Evolutionary conservation across 2,797 vertebrate genomes (phyloP).

Genomic region (Pipistrellus kuhlii): DNA sequence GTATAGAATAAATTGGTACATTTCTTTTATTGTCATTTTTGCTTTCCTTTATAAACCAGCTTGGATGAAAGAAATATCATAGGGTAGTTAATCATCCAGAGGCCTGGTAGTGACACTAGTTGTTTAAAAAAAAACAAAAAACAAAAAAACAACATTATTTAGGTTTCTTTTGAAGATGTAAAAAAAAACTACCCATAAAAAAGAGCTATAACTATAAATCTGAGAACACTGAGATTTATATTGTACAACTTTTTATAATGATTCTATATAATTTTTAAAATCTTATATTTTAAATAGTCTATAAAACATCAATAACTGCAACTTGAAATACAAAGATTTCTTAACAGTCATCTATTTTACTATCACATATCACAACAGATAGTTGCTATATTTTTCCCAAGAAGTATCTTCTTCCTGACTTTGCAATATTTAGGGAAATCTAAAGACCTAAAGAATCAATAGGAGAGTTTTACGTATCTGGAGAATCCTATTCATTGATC

Average conservation of each 20-base stretch:
- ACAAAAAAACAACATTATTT: conserved; percentile 62
- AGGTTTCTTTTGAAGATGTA: conserved; percentile 75
- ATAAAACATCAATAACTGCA: conserved; percentile 57
- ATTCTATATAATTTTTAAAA: conserved; percentile 52
- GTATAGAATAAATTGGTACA: conserved; percentile 74
- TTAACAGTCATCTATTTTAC: conserved; percentile 34
- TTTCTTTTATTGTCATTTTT: conserved; percentile 79
- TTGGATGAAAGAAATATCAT: conserved; percentile 74
- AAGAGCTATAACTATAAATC: conserved; percentile 74
- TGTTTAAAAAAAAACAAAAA: neutral
- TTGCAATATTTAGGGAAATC: conserved; percentile 17
- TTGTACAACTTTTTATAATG: conserved; percentile 66
- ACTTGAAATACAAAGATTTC: conserved; percentile 19
- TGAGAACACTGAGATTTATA: conserved; percentile 56
- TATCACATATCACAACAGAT: neutral
- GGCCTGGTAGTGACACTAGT: conserved; percentile 52
- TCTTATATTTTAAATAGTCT: conserved; percentile 61
- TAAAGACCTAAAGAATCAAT: neutral
- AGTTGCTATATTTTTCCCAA: conserved; percentile 53
- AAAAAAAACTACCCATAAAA: conserved; percentile 73
- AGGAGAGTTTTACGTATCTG: neutral
- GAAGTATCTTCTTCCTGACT: conserved; percentile 6
- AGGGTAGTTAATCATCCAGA: conserved; percentile 78
- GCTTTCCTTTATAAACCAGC: conserved; percentile 79
- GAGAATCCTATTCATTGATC: neutral